Percentiles rank a stretch among this genome's conserved stretches.
These are phyloP conservation scores for Seriola quinqueradiata DNA, from an alignment of 2,113 vertebrate genomes.

Conservation along the genomic window DNA sequence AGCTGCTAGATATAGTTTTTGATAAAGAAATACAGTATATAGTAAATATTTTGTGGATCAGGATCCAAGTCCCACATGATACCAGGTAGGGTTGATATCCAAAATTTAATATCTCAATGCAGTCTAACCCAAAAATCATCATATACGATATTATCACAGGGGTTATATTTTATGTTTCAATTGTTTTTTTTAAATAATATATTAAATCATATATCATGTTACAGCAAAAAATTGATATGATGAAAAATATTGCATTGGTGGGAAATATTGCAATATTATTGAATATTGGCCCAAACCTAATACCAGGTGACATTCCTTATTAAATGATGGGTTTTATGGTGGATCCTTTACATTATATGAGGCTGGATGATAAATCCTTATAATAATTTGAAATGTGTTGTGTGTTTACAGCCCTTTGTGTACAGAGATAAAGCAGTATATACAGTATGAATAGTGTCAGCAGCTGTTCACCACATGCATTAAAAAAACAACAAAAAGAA, in stretches of 20 bases:
- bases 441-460: neutral
- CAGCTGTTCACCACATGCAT: conserved; percentile 9
- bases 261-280: no score
- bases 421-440: neutral
- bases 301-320: neutral
- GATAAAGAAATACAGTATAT: neutral
- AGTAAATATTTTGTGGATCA: neutral
- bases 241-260: no score
- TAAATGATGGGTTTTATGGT: neutral
- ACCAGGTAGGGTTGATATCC: no score
- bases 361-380: neutral
- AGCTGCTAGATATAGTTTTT: neutral
- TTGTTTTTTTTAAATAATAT: no score
- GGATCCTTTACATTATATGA: neutral
- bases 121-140: no score
- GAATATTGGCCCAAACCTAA: no score
- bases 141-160: no score
- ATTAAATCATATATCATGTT: no score
- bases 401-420: conserved; percentile 16
- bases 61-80: neutral
- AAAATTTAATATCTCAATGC: no score
- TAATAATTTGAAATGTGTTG: neutral
- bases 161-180: no score
- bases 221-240: no score
- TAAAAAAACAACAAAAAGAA: neutral